Evolutionary conservation across 2,113 vertebrate species (phyloP), one percentile per base, ranked within the genome.

Genomic region (Hippocampus comes): DNA sequence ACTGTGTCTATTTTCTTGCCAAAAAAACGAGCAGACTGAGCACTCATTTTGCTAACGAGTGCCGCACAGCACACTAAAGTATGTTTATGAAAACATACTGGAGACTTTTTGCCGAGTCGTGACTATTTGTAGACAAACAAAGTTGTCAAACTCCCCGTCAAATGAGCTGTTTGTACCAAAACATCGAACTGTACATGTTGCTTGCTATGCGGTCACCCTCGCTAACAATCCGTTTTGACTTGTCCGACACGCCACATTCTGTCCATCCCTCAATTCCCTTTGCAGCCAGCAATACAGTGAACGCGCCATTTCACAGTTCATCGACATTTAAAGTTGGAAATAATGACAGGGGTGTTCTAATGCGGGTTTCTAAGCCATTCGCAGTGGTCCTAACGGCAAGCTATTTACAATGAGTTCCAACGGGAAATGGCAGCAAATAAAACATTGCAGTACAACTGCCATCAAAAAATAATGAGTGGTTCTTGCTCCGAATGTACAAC

Each of bases 401-500:
- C 75, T 71, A 70, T 76, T 84, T 82, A 85, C 81, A 85, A 77
- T 84, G 71, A 82, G 77, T 82, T 84, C 46, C 65, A 75, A 73
- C 15, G 12, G 42, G 72, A 84, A 85, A 83, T 82, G 77, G 70
- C 84, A 80, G 75, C 70, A 65, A 81, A 82, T 86, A 81, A 60
- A 84, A 57, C 68, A 76, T 5, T 7, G 82, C 78, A 82, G 61
- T 86, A 72, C 69, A n/a, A 72, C 70, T 21, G 1, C 69, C 77
- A 68, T 81, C 85, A 75, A 83, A 78, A 60, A 73, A 85, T 85
- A 80, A 79, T 81, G 23, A 75, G 67, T 67, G 68, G 75, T 76
- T 84, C 85, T 71, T 76, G 76, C 68, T 67, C 46, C 71, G 77
- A 87, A 89, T 89, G 78, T 78, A 87, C 85, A 87, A 85, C 81